Evolutionary conservation across 2,113 vertebrate genomes (phyloP).

Genomic region (Penelope pileata): DNA sequence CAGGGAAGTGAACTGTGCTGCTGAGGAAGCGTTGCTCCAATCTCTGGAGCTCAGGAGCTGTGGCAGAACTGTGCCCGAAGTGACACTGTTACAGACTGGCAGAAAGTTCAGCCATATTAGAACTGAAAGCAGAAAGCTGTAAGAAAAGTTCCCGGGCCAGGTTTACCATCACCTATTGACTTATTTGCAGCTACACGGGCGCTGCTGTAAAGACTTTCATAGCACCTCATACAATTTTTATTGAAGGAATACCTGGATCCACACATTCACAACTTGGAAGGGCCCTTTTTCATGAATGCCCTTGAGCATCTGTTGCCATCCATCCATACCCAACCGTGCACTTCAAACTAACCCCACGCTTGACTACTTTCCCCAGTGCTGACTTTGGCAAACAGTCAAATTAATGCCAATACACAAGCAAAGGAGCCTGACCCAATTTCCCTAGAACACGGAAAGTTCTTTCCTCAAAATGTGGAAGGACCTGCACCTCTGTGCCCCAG

Average conservation of each 20-base stretch:
- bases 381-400: background rate
- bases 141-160: background rate
- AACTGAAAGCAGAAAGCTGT: background rate
- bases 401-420: background rate
- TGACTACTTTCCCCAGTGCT: background rate
- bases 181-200: background rate
- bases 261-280: background rate
- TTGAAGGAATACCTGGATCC: background rate
- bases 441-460: background rate
- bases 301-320: background rate
- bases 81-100: background rate
- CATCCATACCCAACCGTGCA: background rate
- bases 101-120: background rate
- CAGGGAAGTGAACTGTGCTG: background rate
- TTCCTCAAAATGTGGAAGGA: background rate
- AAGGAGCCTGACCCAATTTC: background rate
- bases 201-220: background rate
- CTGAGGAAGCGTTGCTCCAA: rapidly evolving
- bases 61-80: background rate
- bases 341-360: background rate
- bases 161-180: background rate
- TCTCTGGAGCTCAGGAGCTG: background rate
- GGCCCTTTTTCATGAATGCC: background rate
- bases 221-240: rapidly evolving
- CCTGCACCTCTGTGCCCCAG: background rate